Percentiles rank a stretch among this genome's conserved stretches.
Conservation (phyloP, 2,797 vertebrate species). For the Sebastes wilsoni region DNA sequence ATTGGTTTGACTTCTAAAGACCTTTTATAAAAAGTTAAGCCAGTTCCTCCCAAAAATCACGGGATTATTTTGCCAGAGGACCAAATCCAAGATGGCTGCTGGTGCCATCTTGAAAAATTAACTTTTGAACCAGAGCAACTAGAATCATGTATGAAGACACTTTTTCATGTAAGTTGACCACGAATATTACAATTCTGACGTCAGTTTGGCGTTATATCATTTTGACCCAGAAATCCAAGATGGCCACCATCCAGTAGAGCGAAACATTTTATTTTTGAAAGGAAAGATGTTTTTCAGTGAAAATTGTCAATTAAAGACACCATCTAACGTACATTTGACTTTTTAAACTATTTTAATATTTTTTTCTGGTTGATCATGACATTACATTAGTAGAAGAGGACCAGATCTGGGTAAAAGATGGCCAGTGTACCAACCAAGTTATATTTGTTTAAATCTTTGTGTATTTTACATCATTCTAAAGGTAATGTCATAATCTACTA, state of each 20-base stretch:
- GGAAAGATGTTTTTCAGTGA: too few relatives aligned
- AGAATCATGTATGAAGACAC: too few relatives aligned
- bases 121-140: not conserved
- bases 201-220: not conserved
- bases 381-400: not conserved
- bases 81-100: too few relatives aligned
- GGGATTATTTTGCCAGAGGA: too few relatives aligned
- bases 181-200: not conserved
- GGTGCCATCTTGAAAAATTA: not conserved
- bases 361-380: too few relatives aligned
- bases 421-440: not conserved
- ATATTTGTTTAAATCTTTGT: not conserved
- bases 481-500: too few relatives aligned
- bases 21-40: too few relatives aligned
- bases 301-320: rapidly evolving
- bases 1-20: too few relatives aligned
- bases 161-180: too few relatives aligned
- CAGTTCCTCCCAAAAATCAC: too few relatives aligned
- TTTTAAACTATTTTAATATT: too few relatives aligned
- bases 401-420: not conserved
- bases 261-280: rapidly evolving
- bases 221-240: not conserved
- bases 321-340: rapidly evolving
- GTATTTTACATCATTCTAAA: not conserved
- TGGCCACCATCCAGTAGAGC: not conserved